Evolutionary conservation across 2,113 vertebrate species (phyloP).

Genomic region (Menidia beryllina): DNA sequence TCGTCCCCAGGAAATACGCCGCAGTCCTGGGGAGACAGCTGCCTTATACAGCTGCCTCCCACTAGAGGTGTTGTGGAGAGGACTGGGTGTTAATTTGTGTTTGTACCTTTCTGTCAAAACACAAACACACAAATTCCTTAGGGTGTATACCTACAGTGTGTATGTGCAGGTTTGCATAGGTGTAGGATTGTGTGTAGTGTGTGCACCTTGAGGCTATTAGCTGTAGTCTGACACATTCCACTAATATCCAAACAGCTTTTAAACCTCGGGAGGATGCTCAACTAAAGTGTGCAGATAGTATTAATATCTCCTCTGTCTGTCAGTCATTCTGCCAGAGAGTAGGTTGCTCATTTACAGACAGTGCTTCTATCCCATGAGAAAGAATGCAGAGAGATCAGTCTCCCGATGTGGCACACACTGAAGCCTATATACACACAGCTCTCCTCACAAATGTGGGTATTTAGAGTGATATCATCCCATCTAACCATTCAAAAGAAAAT

Average conservation of each 20-base stretch:
- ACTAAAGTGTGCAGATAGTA: conserved; percentile 45
- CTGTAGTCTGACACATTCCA: conserved; percentile 58
- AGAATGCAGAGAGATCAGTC: conserved; percentile 1
- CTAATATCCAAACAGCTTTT: conserved; percentile 61
- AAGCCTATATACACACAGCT: not conserved
- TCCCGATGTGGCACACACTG: conserved; percentile 6
- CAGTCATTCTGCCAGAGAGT: conserved; percentile 26
- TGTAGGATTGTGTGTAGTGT: conserved; percentile 6
- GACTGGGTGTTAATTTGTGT: conserved; percentile 45
- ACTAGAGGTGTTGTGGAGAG: conserved; percentile 24
- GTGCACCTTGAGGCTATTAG: conserved; percentile 54
- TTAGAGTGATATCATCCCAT: not conserved
- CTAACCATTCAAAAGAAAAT: not conserved
- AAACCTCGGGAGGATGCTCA: conserved; percentile 50
- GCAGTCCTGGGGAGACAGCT: conserved; percentile 23
- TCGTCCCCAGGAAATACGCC: conserved; percentile 14
- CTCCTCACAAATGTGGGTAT: conserved; percentile 1
- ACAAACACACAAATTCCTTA: conserved; percentile 13
- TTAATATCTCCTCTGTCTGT: conserved; percentile 43
- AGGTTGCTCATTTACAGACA: conserved; percentile 26
- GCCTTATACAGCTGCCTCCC: conserved; percentile 19
- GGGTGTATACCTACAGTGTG: conserved; percentile 9
- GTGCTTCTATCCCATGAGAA: conserved; percentile 2
- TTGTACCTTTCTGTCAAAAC: conserved; percentile 35
- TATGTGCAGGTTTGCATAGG: not conserved